A percentile compares a stretch with the other conserved stretches of the same genome.
Evolutionary conservation across 2,888 invertebrate species (phyloP).

Genomic region (Torymus texanus): DNA sequence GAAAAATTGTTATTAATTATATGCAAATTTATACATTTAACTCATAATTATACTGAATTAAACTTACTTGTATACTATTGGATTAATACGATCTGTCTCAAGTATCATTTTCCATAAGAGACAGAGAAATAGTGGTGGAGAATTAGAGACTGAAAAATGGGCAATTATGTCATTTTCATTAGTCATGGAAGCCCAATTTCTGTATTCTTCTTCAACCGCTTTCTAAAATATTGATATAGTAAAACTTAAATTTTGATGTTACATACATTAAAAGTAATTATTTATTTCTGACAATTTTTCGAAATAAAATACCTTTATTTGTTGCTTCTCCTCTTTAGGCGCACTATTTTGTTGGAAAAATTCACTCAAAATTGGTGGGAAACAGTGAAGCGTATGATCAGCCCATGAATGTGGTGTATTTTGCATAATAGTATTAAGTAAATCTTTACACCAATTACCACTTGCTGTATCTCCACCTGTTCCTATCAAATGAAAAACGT

Average conservation of each 20-base stretch:
- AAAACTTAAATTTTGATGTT: constrained; percentile 26
- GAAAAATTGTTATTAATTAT: constrained; percentile 19
- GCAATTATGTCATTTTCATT: constrained; percentile 97
- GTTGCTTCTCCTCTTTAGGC: constrained; percentile 92
- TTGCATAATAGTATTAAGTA: constrained; percentile 92
- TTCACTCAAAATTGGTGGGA: constrained; percentile 91
- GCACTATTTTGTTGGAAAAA: constrained; percentile 91
- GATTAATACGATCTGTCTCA: constrained; percentile 94
- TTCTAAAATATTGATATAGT: constrained; percentile 75
- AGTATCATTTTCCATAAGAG: constrained; percentile 96
- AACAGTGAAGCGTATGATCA: constrained; percentile 92
- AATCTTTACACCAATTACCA: constrained; percentile 92
- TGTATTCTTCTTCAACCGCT: constrained; percentile 95
- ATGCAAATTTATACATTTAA: not conserved
- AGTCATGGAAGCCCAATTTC: constrained; percentile 97
- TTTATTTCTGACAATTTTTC: no score
- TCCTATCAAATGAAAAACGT: constrained; percentile 58
- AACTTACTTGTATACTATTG: constrained; percentile 94
- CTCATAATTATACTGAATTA: not conserved
- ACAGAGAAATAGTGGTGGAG: constrained; percentile 93
- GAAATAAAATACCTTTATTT: constrained; percentile 79
- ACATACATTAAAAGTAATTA: no score
- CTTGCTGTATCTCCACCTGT: constrained; percentile 78
- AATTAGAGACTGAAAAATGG: constrained; percentile 95
- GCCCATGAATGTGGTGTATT: constrained; percentile 98